Percentiles rank a stretch among this genome's conserved stretches.
Conservation (phyloP, 1,140 invertebrate genomes). For the Aphaenogaster rudis region DNA sequence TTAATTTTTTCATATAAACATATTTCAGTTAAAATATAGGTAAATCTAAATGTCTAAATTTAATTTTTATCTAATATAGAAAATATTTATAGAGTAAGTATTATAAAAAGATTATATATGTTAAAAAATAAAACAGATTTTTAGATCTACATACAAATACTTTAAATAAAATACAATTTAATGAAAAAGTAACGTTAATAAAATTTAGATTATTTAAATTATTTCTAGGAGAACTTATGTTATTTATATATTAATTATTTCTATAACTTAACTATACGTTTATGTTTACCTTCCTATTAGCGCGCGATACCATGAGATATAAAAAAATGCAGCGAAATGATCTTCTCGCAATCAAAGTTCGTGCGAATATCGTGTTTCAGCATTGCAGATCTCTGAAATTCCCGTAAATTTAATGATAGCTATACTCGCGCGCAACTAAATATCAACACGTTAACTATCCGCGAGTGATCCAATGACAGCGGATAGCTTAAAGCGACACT, state of each 20-base stretch:
- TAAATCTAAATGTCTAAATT: background rate
- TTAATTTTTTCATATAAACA: background rate
- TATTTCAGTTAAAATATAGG: background rate
- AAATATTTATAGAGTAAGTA: background rate
- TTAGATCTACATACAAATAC: background rate
- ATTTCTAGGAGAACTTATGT: background rate
- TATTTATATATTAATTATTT: too few relatives aligned
- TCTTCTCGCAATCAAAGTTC: background rate
- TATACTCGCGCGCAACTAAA: conserved; percentile 19
- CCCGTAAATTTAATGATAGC: conserved; percentile 43
- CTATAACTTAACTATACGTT: too few relatives aligned
- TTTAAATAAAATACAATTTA: background rate
- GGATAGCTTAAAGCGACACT: conserved; percentile 59
- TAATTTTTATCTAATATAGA: background rate
- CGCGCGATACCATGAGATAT: background rate
- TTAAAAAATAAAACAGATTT: background rate
- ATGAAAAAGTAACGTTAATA: background rate
- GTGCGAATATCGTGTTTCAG: conserved; percentile 20
- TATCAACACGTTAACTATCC: conserved; percentile 53
- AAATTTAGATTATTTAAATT: background rate
- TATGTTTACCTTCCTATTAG: background rate
- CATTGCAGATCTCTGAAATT: conserved; percentile 18
- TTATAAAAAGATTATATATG: background rate
- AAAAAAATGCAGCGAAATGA: conserved; percentile 3
- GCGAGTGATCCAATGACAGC: conserved; percentile 38